Evolutionary conservation across 2,888 invertebrate species (phyloP).

Genomic region (Lochmaea crataegi): DNA sequence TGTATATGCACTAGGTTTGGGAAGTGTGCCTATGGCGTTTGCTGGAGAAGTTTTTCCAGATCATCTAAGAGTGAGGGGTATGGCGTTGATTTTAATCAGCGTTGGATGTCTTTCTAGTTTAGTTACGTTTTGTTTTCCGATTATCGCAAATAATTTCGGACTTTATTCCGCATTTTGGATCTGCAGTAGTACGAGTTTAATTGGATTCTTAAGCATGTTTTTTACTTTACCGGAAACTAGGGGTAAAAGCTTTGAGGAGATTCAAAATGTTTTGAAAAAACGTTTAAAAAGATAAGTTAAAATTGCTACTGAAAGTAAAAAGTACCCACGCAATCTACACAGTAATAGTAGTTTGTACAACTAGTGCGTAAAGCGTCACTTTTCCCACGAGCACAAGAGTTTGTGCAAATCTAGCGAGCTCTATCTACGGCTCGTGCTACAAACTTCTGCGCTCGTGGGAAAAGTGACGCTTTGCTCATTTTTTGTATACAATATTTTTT

Average conservation of each 20-base stretch:
- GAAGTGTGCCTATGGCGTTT: conserved; percentile 83
- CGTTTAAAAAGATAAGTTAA: background rate
- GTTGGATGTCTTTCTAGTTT: conserved; percentile 38
- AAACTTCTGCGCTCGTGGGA: too few relatives aligned
- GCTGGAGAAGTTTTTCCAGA: conserved; percentile 84
- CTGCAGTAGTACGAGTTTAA: conserved; percentile 24
- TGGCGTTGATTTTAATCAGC: conserved; percentile 33
- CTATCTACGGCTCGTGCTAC: too few relatives aligned
- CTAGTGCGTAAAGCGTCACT: too few relatives aligned
- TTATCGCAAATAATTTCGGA: conserved; percentile 32
- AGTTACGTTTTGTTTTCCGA: conserved; percentile 43
- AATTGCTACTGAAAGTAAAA: too few relatives aligned
- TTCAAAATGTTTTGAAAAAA: background rate
- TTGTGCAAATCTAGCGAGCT: too few relatives aligned
- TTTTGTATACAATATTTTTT: too few relatives aligned
- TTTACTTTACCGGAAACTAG: background rate
- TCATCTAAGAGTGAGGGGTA: conserved; percentile 77
- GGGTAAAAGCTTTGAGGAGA: background rate
- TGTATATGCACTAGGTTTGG: conserved; percentile 76
- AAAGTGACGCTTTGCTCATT: too few relatives aligned
- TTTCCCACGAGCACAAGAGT: too few relatives aligned
- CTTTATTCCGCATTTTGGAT: conserved; percentile 40
- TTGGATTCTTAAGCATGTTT: background rate
- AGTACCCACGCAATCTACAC: too few relatives aligned
- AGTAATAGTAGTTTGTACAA: too few relatives aligned